Conservation (phyloP, 2,888 invertebrate genomes). For the Parthenolecanium corni region DNA sequence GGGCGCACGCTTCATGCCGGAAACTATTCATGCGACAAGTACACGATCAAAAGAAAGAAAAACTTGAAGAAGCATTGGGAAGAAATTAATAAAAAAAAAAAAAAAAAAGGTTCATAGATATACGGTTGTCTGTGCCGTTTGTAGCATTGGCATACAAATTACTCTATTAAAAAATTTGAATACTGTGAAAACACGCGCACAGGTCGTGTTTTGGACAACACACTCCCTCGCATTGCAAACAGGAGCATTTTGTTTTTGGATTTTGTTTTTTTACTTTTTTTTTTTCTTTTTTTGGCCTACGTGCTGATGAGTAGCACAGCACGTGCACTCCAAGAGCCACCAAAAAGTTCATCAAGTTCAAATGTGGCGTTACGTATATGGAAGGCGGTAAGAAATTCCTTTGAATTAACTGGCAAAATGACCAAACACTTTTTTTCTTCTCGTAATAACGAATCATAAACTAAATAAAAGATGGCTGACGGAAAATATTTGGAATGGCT, state of each 20-base stretch:
- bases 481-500: too few relatives aligned
- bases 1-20: conserved; percentile 23
- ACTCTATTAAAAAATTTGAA: conserved; percentile 19
- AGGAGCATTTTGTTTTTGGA: background rate
- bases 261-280: background rate
- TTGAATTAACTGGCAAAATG: too few relatives aligned
- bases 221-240: conserved; percentile 19
- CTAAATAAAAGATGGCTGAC: too few relatives aligned
- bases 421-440: too few relatives aligned
- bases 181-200: conserved; percentile 14
- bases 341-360: conserved; percentile 14
- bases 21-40: conserved; percentile 16
- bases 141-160: conserved; percentile 9
- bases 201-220: conserved; percentile 9
- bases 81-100: background rate
- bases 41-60: conserved; percentile 18
- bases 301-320: background rate
- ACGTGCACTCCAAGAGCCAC: background rate
- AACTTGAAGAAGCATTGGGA: conserved; percentile 3
- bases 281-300: too few relatives aligned
- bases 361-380: background rate
- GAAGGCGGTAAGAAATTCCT: too few relatives aligned
- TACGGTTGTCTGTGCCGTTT: background rate
- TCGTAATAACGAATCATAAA: too few relatives aligned
- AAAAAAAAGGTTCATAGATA: background rate